phyloP scores from a whole-genome alignment of 1,140 invertebrate genomes.

The Anoplolepis gracilipes region DNA sequence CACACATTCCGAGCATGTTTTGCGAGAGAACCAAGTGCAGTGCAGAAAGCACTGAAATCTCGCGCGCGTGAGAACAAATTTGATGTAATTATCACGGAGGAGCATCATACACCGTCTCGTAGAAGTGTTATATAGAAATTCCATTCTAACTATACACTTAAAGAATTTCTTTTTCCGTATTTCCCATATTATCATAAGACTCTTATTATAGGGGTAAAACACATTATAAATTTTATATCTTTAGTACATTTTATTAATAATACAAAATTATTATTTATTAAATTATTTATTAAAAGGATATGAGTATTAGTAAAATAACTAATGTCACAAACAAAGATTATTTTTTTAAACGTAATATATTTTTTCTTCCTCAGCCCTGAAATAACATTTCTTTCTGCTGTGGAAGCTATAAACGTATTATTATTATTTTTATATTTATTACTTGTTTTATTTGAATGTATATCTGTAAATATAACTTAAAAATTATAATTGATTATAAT shows the following conservation, averaged over 20 bases:
- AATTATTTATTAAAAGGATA: too few relatives aligned
- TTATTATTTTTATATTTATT: too few relatives aligned
- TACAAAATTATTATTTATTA: neutral
- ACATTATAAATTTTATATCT: neutral
- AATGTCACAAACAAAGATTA: neutral
- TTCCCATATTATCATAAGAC: neutral
- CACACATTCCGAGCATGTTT: constrained; percentile 38
- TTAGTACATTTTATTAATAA: neutral
- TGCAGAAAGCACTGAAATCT: constrained; percentile 20
- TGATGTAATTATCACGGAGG: constrained; percentile 48
- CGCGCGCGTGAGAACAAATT: constrained; percentile 59
- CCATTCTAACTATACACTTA: constrained; percentile 25
- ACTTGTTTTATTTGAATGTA: neutral
- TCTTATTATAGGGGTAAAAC: neutral
- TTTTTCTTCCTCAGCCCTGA: neutral
- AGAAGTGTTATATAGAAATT: constrained; percentile 37
- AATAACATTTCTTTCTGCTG: neutral
- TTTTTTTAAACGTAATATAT: neutral
- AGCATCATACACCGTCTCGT: constrained; percentile 5
- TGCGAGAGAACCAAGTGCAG: constrained; percentile 35
- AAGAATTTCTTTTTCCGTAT: neutral
- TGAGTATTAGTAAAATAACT: neutral
- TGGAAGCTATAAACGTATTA: neutral
- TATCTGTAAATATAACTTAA: neutral
- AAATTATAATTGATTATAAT: constrained; percentile 31